Evolutionary conservation across 2,113 vertebrate species (phyloP).

Genomic region (Rhinichthys klamathensis): DNA sequence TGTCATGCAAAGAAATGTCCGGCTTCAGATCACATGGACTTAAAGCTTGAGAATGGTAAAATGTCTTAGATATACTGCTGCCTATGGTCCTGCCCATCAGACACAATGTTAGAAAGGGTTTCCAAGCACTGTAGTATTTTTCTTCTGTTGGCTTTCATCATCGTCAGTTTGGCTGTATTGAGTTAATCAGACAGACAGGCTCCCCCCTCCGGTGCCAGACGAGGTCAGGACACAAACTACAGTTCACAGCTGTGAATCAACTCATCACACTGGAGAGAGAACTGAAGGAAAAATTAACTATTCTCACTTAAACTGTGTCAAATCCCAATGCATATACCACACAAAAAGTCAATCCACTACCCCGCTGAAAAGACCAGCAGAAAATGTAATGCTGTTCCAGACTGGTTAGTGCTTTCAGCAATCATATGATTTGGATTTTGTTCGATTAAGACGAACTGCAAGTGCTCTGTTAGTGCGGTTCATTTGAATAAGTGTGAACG

Average conservation of each 20-base stretch:
- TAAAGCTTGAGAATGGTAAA: conserved; percentile 23
- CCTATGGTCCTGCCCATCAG: conserved; percentile 38
- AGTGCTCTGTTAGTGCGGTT: no score
- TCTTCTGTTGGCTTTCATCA: conserved; percentile 25
- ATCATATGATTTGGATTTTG: not conserved
- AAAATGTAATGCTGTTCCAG: not conserved
- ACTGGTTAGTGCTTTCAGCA: not conserved
- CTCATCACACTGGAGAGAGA: conserved; percentile 24
- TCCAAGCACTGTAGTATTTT: conserved; percentile 2
- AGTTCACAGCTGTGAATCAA: conserved; percentile 32
- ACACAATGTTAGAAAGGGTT: conserved; percentile 43
- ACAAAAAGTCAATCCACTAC: not conserved
- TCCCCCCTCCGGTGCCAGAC: not conserved
- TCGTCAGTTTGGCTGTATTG: conserved; percentile 37
- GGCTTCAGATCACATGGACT: conserved; percentile 33
- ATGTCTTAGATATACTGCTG: conserved; percentile 6
- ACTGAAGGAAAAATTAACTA: conserved; percentile 1
- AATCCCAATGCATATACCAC: not conserved
- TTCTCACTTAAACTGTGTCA: conserved; percentile 10
- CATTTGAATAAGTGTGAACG: no score
- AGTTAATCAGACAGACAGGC: conserved; percentile 28
- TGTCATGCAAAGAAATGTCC: conserved; percentile 14
- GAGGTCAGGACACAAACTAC: conserved; percentile 44
- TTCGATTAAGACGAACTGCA: no score
- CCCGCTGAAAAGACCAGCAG: not conserved